phyloP scores from a whole-genome alignment of 2,797 vertebrate species.

The Thamnophis elegans region DNA sequence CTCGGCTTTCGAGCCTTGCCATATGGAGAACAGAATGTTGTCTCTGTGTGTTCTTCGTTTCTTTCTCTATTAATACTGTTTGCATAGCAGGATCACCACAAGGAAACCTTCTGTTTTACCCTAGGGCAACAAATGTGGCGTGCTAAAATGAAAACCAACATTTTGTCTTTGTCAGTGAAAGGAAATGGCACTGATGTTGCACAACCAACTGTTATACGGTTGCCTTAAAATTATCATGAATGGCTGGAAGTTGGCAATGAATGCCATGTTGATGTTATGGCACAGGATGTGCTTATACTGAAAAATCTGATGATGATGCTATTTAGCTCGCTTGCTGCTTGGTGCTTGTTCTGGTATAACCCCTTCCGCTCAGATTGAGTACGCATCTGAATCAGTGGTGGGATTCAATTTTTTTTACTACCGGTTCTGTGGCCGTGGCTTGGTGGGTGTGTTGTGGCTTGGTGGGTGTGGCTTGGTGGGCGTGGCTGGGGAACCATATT shows the following conservation, averaged over 20 bases:
- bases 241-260: not conserved
- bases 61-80: slow-evolving; percentile 31
- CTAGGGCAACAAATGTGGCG: fast-evolving
- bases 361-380: not conserved
- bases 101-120: slow-evolving; percentile 24
- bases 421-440: no score
- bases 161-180: slow-evolving; percentile 20
- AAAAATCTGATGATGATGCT: not conserved
- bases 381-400: not conserved
- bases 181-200: not conserved
- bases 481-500: no score
- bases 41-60: slow-evolving; percentile 1
- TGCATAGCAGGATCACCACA: not conserved
- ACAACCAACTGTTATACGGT: not conserved
- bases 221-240: not conserved
- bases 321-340: not conserved
- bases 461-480: no score
- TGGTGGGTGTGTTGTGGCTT: no score
- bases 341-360: not conserved
- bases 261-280: fast-evolving
- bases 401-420: no score
- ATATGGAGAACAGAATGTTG: slow-evolving; percentile 28
- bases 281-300: not conserved
- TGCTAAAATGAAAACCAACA: slow-evolving; percentile 32
- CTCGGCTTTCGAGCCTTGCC: slow-evolving; percentile 33